phyloP scores from a whole-genome alignment of 1,140 invertebrate species.

The Trichonephila inaurata region DNA sequence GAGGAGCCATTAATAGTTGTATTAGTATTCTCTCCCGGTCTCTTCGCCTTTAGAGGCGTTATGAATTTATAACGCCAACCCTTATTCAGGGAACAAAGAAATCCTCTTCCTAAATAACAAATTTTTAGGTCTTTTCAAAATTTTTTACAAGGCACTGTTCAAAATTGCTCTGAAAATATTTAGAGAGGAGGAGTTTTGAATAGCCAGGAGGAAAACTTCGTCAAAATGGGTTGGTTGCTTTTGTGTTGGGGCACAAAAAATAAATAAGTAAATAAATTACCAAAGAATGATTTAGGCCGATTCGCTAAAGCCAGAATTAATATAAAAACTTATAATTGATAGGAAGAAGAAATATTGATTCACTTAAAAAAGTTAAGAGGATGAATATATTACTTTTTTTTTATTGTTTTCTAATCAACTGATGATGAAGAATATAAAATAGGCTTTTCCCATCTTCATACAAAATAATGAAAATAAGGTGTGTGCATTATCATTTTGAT shows the following conservation, averaged over 20 bases:
- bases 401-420: no score
- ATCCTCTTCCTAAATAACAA: conserved; percentile 22
- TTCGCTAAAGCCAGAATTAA: no score
- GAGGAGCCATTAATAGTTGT: conserved; percentile 31
- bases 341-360: no score
- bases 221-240: not conserved
- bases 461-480: no score
- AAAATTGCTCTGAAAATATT: conserved; percentile 68
- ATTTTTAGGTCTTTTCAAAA: conserved; percentile 42
- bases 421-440: no score
- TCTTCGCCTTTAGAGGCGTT: conserved; percentile 30
- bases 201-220: not conserved
- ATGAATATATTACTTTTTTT: no score
- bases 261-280: not conserved
- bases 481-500: no score
- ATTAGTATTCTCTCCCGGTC: conserved; percentile 48
- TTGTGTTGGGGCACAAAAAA: not conserved
- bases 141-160: conserved; percentile 50
- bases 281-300: not conserved
- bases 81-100: conserved; percentile 56
- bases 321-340: no score
- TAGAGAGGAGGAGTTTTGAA: conserved; percentile 36
- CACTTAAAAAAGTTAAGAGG: no score
- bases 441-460: no score
- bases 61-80: conserved; percentile 60